These are phyloP conservation scores for Fulica atra DNA, from an alignment of 2,113 vertebrate species.

Conservation along the genomic window DNA sequence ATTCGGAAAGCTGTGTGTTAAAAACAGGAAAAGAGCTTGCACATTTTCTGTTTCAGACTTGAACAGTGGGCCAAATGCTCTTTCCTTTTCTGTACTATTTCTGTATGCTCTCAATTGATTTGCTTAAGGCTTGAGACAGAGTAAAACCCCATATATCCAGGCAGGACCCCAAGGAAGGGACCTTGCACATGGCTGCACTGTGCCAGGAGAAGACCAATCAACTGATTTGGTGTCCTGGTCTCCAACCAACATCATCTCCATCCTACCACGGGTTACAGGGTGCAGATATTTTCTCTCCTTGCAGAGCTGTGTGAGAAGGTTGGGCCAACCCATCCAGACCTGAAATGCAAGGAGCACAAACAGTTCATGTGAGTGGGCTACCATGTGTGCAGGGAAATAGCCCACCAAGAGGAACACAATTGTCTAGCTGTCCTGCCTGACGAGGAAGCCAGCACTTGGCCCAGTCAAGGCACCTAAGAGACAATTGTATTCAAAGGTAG, in stretches of 20 bases:
- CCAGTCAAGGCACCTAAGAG: background rate
- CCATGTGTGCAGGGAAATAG: background rate
- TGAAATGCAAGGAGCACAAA: background rate
- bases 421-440: background rate
- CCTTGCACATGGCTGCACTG: background rate
- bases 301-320: background rate
- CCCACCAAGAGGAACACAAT: background rate
- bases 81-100: background rate
- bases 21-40: background rate
- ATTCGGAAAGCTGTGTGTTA: background rate
- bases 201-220: background rate
- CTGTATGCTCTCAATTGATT: background rate
- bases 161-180: background rate
- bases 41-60: background rate
- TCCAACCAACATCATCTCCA: background rate
- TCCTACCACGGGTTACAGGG: fast-evolving
- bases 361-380: background rate
- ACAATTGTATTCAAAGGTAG: background rate
- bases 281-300: background rate
- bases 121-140: background rate
- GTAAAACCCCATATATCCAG: background rate
- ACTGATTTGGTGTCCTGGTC: background rate
- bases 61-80: background rate
- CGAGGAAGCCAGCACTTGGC: background rate
- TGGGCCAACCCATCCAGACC: background rate